A percentile compares a stretch with the other conserved stretches of the same genome.
Evolutionary conservation across 2,888 invertebrate species (phyloP).

Genomic region (Ophion ellenae): DNA sequence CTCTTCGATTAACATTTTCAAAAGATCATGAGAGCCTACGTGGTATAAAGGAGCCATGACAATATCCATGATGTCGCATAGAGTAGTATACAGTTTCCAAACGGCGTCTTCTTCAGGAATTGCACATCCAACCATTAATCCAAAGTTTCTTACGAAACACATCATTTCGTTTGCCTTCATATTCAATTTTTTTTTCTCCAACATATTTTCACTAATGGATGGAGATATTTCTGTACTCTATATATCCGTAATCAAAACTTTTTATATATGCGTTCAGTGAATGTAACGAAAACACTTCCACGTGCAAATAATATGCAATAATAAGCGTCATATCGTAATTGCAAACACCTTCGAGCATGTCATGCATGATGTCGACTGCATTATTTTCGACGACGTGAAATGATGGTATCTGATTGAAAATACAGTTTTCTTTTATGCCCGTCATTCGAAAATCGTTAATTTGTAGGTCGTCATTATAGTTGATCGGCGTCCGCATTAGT

Average conservation of each 20-base stretch:
- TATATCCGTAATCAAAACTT: slow-evolving; percentile 54
- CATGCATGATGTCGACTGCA: slow-evolving; percentile 67
- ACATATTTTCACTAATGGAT: slow-evolving; percentile 46
- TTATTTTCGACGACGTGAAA: slow-evolving; percentile 64
- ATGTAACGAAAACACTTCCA: slow-evolving; percentile 41
- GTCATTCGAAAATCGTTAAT: slow-evolving; percentile 48
- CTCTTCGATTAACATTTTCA: slow-evolving; percentile 48
- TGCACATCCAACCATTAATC: slow-evolving; percentile 46
- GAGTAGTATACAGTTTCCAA: slow-evolving; percentile 60
- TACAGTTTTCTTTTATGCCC: slow-evolving; percentile 62
- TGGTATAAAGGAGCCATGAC: slow-evolving; percentile 44
- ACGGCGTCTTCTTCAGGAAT: slow-evolving; percentile 49
- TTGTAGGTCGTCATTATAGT: slow-evolving; percentile 61
- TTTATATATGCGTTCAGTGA: slow-evolving; percentile 48
- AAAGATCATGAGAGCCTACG: slow-evolving; percentile 33
- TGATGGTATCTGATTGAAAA: slow-evolving; percentile 61
- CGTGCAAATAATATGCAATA: slow-evolving; percentile 46
- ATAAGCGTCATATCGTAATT: slow-evolving; percentile 59
- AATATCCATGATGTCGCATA: slow-evolving; percentile 52
- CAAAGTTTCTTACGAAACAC: slow-evolving; percentile 55
- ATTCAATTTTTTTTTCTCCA: slow-evolving; percentile 57
- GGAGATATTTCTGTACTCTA: slow-evolving; percentile 62
- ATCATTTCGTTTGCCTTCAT: slow-evolving; percentile 63
- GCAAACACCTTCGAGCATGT: slow-evolving; percentile 63
- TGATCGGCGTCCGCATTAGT: slow-evolving; percentile 48